Base-by-base conservation (phyloP, 2,797 vertebrate species). In the Odontamblyopus rebecca region DNA sequence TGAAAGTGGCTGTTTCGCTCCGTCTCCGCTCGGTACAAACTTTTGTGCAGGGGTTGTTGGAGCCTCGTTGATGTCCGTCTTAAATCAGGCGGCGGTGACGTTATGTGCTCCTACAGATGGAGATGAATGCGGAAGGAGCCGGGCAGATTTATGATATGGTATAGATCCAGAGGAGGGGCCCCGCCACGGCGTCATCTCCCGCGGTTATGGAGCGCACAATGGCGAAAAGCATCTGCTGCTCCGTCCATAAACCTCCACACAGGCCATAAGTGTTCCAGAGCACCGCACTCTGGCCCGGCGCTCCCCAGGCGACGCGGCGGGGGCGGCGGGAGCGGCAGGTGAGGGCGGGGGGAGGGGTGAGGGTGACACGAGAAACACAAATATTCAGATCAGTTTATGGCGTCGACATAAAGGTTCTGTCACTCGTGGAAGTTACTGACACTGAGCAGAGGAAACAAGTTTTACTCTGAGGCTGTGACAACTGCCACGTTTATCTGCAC, bases 181-280 rank as follows among this genome's bases (percentile, higher is more conserved):
- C 61, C 48, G 78, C 72, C 35, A 44, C 48, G 18, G 76, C 79
- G 82, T 86, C 86, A 80, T 86, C 75, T 88, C 78, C 83, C 80
- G 89, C 84, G 85, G 90, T 94, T 93, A 93, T 91, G 87, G 86
- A 86, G 85, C 84, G 82, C 85, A 84, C 86, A 90, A 92, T 88
- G 83, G 73, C 85, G 74, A 83, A 89, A 93, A 94, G 85, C 93
- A 94, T 91, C 91, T 94, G 93, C 89, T 91, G 81, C 85, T 90
- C 86, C 89, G 91, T 93, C 92, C 92, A 92, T 94, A 93, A 93
- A 94, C 87, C 84, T 83, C 77, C 89, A 86, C 86, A 29, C 81
- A 88, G 89, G 86, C 87, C 88, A 86, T 94, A 93, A 94, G 93
- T 92, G 92, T 92, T 90, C 80, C 85, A 76, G 85, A 65, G 77